These are phyloP conservation scores for Eleutherodactylus coqui DNA, from an alignment of 2,797 vertebrate genomes.

Conservation along the genomic window DNA sequence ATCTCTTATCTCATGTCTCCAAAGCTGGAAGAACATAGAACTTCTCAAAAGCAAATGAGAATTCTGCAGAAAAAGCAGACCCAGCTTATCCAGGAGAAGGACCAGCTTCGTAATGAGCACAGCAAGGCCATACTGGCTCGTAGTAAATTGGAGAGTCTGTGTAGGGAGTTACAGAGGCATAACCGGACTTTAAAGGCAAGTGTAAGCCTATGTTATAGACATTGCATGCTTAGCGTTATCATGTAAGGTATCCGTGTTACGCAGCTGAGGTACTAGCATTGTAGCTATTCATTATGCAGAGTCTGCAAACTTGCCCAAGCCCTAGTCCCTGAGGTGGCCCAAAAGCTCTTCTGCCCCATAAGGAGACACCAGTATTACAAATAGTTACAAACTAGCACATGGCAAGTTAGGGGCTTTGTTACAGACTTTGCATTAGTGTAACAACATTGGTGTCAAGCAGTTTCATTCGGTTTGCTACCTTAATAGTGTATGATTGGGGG, in stretches of 20 bases:
- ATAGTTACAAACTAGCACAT: no score
- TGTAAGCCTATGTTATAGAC: neutral
- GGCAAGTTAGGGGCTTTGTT: no score
- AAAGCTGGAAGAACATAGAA: conserved; percentile 95
- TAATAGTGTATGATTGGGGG: no score
- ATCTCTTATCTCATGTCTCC: neutral
- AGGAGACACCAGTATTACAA: no score
- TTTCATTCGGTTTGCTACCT: no score
- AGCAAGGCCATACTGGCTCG: conserved; percentile 96
- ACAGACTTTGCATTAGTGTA: no score
- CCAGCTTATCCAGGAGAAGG: conserved; percentile 95
- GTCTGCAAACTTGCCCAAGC: neutral
- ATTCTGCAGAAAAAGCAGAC: conserved; percentile 95
- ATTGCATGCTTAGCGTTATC: neutral
- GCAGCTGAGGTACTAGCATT: neutral
- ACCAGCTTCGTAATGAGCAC: conserved; percentile 93
- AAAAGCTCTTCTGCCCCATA: neutral
- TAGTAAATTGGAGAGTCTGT: conserved; percentile 97
- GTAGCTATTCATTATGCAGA: neutral
- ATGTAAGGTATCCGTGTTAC: neutral
- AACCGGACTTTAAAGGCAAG: conserved; percentile 95
- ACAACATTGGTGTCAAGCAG: no score
- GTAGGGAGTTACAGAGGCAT: conserved; percentile 95
- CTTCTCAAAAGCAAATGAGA: conserved; percentile 95
- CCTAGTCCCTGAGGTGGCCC: neutral